These are phyloP conservation scores for Alethe diademata DNA, from an alignment of 2,113 vertebrate genomes.

Conservation along the genomic window DNA sequence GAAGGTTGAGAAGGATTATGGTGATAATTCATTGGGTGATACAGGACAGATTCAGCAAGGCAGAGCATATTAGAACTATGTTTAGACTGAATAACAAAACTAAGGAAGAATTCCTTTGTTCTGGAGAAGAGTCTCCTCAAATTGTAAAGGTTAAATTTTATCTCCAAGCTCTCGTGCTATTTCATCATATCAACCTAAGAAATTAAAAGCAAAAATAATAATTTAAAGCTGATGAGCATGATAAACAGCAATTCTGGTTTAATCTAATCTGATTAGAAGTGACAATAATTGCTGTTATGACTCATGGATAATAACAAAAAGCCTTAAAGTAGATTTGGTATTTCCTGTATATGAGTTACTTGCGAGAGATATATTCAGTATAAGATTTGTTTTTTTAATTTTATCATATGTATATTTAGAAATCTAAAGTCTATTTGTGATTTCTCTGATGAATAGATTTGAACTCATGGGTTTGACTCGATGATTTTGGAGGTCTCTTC, in stretches of 20 bases:
- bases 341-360: neutral
- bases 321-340: neutral
- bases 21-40: neutral
- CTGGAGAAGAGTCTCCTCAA: neutral
- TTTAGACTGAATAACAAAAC: neutral
- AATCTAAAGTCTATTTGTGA: neutral
- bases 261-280: neutral
- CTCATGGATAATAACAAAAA: neutral
- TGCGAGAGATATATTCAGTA: neutral
- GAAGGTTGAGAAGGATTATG: neutral
- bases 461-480: neutral
- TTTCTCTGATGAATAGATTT: neutral
- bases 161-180: neutral
- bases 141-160: neutral
- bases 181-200: neutral
- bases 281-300: neutral
- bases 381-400: neutral
- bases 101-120: neutral
- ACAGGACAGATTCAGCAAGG: neutral
- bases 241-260: neutral
- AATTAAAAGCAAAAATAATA: neutral
- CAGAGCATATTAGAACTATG: neutral
- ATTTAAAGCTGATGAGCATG: neutral
- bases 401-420: neutral
- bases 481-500: too few relatives aligned